Evolutionary conservation across 2,888 invertebrate genomes (phyloP), one percentile per base, ranked within the genome.

Genomic region (Drosophila hamatofila): DNA sequence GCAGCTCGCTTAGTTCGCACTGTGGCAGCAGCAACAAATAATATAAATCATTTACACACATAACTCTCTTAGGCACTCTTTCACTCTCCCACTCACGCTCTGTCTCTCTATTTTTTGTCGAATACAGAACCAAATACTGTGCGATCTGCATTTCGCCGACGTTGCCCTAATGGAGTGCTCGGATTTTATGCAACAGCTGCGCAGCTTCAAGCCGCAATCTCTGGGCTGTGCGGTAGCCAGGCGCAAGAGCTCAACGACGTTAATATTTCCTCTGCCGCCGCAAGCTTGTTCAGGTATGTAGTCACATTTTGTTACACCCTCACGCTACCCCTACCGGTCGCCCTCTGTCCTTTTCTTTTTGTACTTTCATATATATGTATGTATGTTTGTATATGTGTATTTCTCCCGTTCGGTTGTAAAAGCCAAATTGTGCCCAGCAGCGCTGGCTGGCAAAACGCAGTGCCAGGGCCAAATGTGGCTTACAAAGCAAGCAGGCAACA

Each of bases 141-240:
- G 98, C 96, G 97, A 98, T 94, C 95, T 98, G 93, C 98, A 98
- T 94, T 98, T 98, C 93, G 97, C 97, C 92, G 98, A 98, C 96
- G 97, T 98, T 88, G 97, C 97, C 93, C 97, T 98, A 93, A 97
- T 98, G 97, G 98, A 98, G 96, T 97, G 97, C 94, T 97, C 97
- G 90, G 98, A 98, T 95, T 98, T 98, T 94, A 97, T 98, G 97
- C 97, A 98, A 94, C 98, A 98, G 94, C 95, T 98, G 92, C 96
- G 98, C 92, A 96, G 97, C 94, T 98, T 98, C 95, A 98, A 98
- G 94, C 97, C 98, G 90, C 98, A 98, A 94, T 97, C 97, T 90
- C 94, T 98, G 93, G 98, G 98, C 93, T 98, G 97, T 94, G 98
- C 98, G 87, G 98, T 98, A 90, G 98, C 98, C 74, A 94, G 98